phyloP scores from a whole-genome alignment of 2,888 invertebrate species.

The Mythimna impura region DNA sequence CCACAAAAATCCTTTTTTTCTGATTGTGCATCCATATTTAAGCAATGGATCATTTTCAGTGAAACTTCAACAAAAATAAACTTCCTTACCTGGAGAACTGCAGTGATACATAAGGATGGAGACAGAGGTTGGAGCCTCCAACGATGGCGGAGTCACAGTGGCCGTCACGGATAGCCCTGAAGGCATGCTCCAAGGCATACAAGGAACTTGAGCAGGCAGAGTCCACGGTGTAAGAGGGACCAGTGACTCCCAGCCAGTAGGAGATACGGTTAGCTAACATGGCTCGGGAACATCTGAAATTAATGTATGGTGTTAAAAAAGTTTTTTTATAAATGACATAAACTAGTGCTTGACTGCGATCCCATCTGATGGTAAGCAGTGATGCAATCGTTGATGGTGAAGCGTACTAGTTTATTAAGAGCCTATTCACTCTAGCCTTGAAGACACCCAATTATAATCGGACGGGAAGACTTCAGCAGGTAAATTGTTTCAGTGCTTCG shows the following conservation, averaged over 20 bases:
- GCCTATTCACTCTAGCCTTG: too few species aligned
- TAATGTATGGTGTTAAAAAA: conserved; percentile 1
- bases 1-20: too few species aligned
- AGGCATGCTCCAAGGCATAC: conserved; percentile 96
- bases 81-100: conserved; percentile 93
- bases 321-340: too few species aligned
- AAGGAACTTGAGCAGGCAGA: conserved; percentile 99
- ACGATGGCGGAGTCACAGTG: conserved; percentile 97
- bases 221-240: conserved; percentile 97
- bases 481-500: too few species aligned
- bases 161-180: conserved; percentile 93
- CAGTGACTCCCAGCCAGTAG: conserved; percentile 96
- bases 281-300: conserved; percentile 94
- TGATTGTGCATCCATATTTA: too few species aligned
- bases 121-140: conserved; percentile 95
- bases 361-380: too few species aligned
- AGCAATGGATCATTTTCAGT: too few species aligned
- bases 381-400: too few species aligned
- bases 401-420: too few species aligned
- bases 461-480: too few species aligned
- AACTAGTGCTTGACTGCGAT: too few species aligned
- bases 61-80: neutral
- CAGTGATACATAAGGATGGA: conserved; percentile 96
- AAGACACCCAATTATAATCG: too few species aligned
- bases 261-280: conserved; percentile 98